Percentiles rank a stretch among this genome's conserved stretches.
phyloP scores from a whole-genome alignment of 2,113 vertebrate genomes.

The Corythornis cristatus region DNA sequence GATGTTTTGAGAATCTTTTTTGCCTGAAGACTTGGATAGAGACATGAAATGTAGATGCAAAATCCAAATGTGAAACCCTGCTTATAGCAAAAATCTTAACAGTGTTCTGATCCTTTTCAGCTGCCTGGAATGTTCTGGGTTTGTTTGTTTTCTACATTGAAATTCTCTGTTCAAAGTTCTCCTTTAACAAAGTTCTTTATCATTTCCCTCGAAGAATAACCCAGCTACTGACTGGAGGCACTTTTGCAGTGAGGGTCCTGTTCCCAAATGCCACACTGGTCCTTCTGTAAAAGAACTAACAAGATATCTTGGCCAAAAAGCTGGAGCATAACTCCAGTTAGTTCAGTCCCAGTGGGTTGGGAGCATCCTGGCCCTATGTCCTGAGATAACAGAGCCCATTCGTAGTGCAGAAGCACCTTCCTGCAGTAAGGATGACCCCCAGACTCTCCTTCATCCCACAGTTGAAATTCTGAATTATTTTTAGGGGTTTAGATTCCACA shows the following conservation, averaged over 20 bases:
- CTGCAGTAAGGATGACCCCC: background rate
- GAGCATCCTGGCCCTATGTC: background rate
- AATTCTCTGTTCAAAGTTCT: background rate
- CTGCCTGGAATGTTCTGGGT: background rate
- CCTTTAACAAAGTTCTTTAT: background rate
- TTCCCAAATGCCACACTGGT: background rate
- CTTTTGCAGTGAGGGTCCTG: accelerated
- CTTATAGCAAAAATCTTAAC: background rate
- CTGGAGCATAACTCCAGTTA: background rate
- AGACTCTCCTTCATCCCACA: background rate
- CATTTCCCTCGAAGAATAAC: background rate
- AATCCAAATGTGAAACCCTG: background rate
- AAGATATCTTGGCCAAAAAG: background rate
- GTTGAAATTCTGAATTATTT: background rate
- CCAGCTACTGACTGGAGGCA: background rate
- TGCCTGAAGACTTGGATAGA: background rate
- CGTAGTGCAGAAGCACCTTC: background rate
- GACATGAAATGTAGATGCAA: background rate
- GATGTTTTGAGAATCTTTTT: background rate
- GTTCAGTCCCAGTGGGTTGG: background rate
- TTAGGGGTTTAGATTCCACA: background rate
- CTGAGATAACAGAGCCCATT: background rate
- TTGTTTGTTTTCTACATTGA: background rate
- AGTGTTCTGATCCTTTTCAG: background rate
- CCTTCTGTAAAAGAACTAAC: background rate